Conservation (phyloP, 2,113 vertebrate genomes). For the Vidua macroura region DNA sequence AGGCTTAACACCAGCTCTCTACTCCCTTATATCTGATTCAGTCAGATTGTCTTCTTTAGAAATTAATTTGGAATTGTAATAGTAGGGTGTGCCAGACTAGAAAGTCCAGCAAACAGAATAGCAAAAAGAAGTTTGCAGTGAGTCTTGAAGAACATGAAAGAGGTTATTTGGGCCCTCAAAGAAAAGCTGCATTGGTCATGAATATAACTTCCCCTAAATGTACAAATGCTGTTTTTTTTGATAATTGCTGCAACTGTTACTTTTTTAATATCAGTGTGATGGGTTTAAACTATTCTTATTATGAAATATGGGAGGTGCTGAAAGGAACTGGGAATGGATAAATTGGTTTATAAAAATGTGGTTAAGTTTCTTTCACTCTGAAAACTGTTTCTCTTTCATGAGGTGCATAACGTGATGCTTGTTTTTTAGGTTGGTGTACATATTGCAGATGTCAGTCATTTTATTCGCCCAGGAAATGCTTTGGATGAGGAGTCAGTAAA, state of each 20-base stretch:
- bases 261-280: background rate
- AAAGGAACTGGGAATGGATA: background rate
- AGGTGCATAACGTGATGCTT: background rate
- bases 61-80: background rate
- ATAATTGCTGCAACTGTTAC: background rate
- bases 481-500: constrained; percentile 92
- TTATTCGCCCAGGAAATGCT: constrained; percentile 93
- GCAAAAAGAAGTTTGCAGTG: background rate
- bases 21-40: background rate
- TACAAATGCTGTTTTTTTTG: background rate
- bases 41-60: background rate
- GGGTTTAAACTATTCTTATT: background rate
- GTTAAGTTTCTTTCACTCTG: background rate
- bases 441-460: constrained; percentile 97
- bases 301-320: background rate
- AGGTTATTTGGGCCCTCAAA: background rate
- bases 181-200: background rate
- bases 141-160: background rate
- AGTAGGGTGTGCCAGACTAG: background rate
- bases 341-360: background rate
- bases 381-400: background rate
- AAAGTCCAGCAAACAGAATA: background rate
- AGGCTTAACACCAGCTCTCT: background rate
- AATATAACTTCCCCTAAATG: background rate
- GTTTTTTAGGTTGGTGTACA: constrained; percentile 90